A percentile compares a stretch with the other conserved stretches of the same genome.
phyloP scores from a whole-genome alignment of 2,797 vertebrate species.

The Acipenser transmontanus region DNA sequence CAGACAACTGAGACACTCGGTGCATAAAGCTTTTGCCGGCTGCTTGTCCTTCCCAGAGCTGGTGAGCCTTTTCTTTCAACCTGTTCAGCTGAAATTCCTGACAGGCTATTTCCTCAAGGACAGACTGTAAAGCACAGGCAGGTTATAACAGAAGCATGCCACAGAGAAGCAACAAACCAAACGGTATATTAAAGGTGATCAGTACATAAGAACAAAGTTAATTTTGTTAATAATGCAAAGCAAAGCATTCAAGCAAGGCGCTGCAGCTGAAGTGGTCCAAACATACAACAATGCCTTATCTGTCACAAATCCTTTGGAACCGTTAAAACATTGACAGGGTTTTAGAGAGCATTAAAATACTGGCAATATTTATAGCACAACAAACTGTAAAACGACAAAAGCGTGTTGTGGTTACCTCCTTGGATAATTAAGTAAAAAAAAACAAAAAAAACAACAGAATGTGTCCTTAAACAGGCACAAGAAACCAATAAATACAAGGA shows the following conservation, averaged over 20 bases:
- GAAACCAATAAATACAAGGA: too few species aligned
- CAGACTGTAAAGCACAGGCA: slow-evolving; percentile 85
- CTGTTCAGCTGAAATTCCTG: slow-evolving; percentile 82
- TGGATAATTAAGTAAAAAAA: too few species aligned
- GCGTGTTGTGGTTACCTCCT: too few species aligned
- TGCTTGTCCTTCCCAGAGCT: slow-evolving; percentile 91
- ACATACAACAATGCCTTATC: background rate
- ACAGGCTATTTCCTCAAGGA: slow-evolving; percentile 88
- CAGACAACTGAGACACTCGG: slow-evolving; percentile 92
- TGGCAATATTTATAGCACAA: too few species aligned
- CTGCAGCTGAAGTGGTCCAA: background rate
- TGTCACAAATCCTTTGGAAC: background rate
- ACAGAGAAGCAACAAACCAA: slow-evolving; percentile 37
- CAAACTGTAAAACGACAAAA: too few species aligned
- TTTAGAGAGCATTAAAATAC: too few species aligned
- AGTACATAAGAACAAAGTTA: background rate
- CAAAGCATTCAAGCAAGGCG: background rate
- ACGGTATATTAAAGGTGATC: too few species aligned
- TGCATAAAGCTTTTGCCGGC: slow-evolving; percentile 92
- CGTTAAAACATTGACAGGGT: background rate
- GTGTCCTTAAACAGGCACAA: too few species aligned
- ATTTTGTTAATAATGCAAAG: background rate
- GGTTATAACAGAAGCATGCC: slow-evolving; percentile 67
- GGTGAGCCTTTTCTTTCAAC: slow-evolving; percentile 88
- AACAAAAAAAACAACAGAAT: too few species aligned